A percentile compares a stretch with the other conserved stretches of the same genome.
Evolutionary conservation across 1,140 invertebrate genomes (phyloP).

Genomic region (Chrysoperla carnea): DNA sequence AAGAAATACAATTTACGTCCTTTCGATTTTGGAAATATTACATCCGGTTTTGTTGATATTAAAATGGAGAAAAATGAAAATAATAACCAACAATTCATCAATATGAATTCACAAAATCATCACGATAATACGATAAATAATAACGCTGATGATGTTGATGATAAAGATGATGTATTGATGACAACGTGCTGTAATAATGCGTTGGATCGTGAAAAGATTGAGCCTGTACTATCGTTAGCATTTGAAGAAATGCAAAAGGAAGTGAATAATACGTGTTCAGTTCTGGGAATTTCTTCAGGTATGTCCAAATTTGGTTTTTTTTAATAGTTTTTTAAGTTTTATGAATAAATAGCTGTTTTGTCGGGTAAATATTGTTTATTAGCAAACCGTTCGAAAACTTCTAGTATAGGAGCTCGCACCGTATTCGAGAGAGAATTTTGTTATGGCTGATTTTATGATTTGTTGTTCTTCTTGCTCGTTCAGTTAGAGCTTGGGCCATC

Average conservation of each 20-base stretch:
- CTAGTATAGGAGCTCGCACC: background rate
- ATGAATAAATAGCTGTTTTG: conserved; percentile 1
- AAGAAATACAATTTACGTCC: conserved; percentile 62
- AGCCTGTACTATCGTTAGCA: conserved; percentile 66
- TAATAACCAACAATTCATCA: conserved; percentile 10
- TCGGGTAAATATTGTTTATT: background rate
- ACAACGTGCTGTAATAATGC: conserved; percentile 35
- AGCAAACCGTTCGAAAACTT: background rate
- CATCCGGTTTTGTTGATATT: conserved; percentile 31
- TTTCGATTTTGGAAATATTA: conserved; percentile 40
- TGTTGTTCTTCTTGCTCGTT: too few species aligned
- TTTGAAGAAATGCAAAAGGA: conserved; percentile 73
- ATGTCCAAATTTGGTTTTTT: conserved; percentile 22
- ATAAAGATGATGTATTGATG: conserved; percentile 7
- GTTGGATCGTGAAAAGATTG: conserved; percentile 53
- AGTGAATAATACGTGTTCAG: conserved; percentile 64
- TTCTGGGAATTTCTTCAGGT: conserved; percentile 75
- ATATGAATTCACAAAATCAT: background rate
- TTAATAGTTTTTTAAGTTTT: too few species aligned
- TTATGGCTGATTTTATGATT: too few species aligned
- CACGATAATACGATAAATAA: background rate
- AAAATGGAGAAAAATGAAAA: conserved; percentile 40
- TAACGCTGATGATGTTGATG: background rate
- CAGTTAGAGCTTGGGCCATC: too few species aligned
- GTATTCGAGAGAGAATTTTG: background rate